Base-by-base conservation (phyloP, 1,140 invertebrate genomes). In the Drosophila sturtevanti region DNA sequence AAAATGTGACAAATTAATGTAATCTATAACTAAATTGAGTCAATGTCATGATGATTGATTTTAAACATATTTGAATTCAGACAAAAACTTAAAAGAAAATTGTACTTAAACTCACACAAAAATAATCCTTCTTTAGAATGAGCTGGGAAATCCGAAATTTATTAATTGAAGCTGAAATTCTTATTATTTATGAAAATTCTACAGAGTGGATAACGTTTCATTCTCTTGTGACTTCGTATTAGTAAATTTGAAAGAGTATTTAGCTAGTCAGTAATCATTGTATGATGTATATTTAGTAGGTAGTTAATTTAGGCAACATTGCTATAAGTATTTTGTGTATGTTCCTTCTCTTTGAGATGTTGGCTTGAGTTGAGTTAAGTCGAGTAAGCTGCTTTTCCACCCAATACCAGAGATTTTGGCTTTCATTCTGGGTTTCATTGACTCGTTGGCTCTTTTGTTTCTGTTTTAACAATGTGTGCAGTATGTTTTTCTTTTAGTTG, bases 401-500 rank as follows among this genome's bases (percentile, higher is more conserved):
- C 41, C 9, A 48, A 10, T 48, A 21, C 41, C 41, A 48, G 41
- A 76, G 84, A 82, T 82, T 76, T 82, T 73, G 69, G 79, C 67
- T 89, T 89, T 84, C 41, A 48, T 48, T 48, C 41, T 63, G 72
- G 72, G 84, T 80, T 80, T 66, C 77, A 70, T 89, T 89, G 84
- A 80, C 80, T 89, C 72, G 84, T 16, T 34, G 56, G 44, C n/a
- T 71, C 82, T 77, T 89, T 87, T 89, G 84, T 89, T 77, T 74
- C 18, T 1, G 16, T 7, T 21, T 38, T 63, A 35, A 66, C 31
- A 54, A 54, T 48, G 58, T 51, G 59, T 34, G 63, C 38, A 63
- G 34, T 35, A 31, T 21, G 9, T 59, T 34, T 60, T 44, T 60
- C 22, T 24, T n/a, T n/a, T n/a, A n/a, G n/a, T 21, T 61, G 38